Evolutionary conservation across 2,797 vertebrate genomes (phyloP).

Genomic region (Poeciliopsis paucimaculata): DNA sequence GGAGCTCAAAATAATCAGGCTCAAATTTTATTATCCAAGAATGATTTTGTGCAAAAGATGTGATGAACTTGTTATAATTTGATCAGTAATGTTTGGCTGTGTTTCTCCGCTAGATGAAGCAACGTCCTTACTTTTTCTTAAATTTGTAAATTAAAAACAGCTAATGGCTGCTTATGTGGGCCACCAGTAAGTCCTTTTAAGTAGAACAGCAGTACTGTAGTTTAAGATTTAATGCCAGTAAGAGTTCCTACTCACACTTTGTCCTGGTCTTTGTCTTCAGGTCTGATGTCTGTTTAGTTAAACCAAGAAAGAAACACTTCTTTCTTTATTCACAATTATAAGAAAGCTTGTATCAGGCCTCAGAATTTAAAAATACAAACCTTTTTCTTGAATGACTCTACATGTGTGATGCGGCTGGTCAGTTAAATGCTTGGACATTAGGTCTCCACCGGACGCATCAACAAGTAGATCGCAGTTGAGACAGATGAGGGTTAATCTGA

Average conservation of each 20-base stretch:
- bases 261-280: conserved; percentile 61
- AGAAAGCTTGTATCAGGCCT: background rate
- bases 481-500: conserved; percentile 90
- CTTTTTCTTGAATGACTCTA: conserved; percentile 88
- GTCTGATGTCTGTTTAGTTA: conserved; percentile 62
- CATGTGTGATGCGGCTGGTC: conserved; percentile 87
- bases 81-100: background rate
- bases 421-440: conserved; percentile 91
- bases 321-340: background rate
- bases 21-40: too few relatives aligned
- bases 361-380: conserved; percentile 48
- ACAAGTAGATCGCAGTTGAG: conserved; percentile 91
- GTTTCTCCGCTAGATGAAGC: background rate
- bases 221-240: conserved; percentile 30
- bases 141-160: background rate
- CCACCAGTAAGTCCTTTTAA: background rate
- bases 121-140: background rate
- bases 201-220: background rate
- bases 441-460: conserved; percentile 86
- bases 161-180: background rate
- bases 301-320: conserved; percentile 38
- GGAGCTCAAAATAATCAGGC: too few relatives aligned
- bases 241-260: conserved; percentile 68
- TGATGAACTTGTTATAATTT: background rate
- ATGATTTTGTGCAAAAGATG: too few relatives aligned